Conservation (phyloP, 2,888 invertebrate species). For the Melieria picta region DNA sequence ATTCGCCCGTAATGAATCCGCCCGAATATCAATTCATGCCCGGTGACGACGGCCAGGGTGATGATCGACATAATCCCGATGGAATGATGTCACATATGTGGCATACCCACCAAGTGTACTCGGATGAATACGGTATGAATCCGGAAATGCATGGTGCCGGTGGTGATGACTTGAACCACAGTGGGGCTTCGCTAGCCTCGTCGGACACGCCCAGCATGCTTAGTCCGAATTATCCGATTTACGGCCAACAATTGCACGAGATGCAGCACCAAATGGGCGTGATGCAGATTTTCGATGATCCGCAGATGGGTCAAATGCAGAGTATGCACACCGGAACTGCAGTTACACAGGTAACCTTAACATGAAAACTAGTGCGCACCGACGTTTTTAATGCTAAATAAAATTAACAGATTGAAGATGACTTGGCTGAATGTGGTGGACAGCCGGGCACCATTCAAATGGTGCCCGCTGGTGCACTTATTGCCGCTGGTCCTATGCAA, state of each 20-base stretch:
- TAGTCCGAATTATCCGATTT: slow-evolving; percentile 62
- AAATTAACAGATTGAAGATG: slow-evolving; percentile 51
- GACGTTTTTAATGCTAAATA: not conserved
- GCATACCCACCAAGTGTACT: slow-evolving; percentile 58
- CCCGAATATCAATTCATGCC: slow-evolving; percentile 58
- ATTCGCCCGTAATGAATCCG: slow-evolving; percentile 55
- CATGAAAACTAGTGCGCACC: not conserved
- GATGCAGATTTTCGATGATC: slow-evolving; percentile 63
- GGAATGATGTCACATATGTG: slow-evolving; percentile 56
- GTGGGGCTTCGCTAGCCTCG: slow-evolving; percentile 58
- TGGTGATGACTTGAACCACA: slow-evolving; percentile 62
- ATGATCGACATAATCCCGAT: slow-evolving; percentile 52
- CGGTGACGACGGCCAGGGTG: slow-evolving; percentile 55
- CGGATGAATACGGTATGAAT: slow-evolving; percentile 57
- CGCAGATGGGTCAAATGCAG: slow-evolving; percentile 53
- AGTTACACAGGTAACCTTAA: slow-evolving; percentile 48
- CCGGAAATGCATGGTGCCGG: slow-evolving; percentile 49
- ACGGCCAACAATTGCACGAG: slow-evolving; percentile 61
- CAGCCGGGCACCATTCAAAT: slow-evolving; percentile 46
- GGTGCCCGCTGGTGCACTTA: slow-evolving; percentile 43
- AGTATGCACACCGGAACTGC: slow-evolving; percentile 50
- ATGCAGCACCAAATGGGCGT: slow-evolving; percentile 64
- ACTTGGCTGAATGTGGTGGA: slow-evolving; percentile 52
- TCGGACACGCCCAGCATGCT: slow-evolving; percentile 63
- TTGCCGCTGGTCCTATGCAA: slow-evolving; percentile 33